Evolutionary conservation across 2,113 vertebrate genomes (phyloP).

Genomic region (Semicossyphus pulcher): DNA sequence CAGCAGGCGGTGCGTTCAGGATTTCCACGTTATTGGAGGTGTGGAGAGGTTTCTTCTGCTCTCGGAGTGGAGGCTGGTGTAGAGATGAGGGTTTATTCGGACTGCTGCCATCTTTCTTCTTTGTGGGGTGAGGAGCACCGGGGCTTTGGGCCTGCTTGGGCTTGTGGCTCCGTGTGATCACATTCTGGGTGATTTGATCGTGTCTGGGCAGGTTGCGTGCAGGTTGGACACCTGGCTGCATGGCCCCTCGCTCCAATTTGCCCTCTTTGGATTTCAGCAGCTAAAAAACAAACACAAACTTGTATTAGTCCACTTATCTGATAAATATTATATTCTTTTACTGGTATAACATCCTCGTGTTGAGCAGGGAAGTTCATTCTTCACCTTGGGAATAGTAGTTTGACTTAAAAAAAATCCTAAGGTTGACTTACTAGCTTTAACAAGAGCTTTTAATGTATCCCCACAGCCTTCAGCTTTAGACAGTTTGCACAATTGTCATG

Average conservation of each 20-base stretch:
- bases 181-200: constrained; percentile 79
- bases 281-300: constrained; percentile 78
- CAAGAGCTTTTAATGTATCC: too few relatives aligned
- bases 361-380: too few relatives aligned
- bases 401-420: too few relatives aligned
- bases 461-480: too few relatives aligned
- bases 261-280: constrained; percentile 89
- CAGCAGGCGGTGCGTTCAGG: constrained; percentile 71
- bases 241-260: constrained; percentile 83
- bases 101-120: constrained; percentile 82
- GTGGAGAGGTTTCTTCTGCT: constrained; percentile 86
- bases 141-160: constrained; percentile 77
- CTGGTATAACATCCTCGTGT: too few relatives aligned
- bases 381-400: too few relatives aligned
- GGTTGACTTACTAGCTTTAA: too few relatives aligned
- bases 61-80: constrained; percentile 63
- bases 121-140: constrained; percentile 72
- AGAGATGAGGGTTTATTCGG: constrained; percentile 79
- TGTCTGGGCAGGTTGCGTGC: constrained; percentile 80
- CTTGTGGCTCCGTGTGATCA: constrained; percentile 82
- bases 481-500: too few relatives aligned
- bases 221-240: constrained; percentile 76
- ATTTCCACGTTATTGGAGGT: constrained; percentile 82
- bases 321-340: too few relatives aligned
- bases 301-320: neutral